These are phyloP conservation scores for Erebia ligea DNA, from an alignment of 2,888 invertebrate genomes.

Conservation along the genomic window DNA sequence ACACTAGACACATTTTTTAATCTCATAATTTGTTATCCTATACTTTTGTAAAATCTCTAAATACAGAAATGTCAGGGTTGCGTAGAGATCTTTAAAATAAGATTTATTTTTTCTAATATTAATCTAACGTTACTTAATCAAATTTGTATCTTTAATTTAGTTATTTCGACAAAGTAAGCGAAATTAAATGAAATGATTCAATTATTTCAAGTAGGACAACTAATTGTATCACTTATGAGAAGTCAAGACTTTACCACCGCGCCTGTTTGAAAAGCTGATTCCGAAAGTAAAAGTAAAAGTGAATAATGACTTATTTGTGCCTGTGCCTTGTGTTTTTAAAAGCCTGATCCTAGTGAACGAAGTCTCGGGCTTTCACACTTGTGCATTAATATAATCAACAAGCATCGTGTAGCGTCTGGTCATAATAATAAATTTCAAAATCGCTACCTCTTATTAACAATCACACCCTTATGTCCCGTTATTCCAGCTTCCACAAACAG, in stretches of 20 bases:
- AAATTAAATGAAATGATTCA: neutral
- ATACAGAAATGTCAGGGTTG: slow-evolving; percentile 37
- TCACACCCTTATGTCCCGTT: slow-evolving; percentile 38
- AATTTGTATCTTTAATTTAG: neutral
- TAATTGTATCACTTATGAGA: no score
- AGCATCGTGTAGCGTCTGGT: no score
- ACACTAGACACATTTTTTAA: slow-evolving; percentile 17
- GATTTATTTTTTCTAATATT: neutral
- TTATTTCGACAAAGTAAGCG: neutral
- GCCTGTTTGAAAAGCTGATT: no score
- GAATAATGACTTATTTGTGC: neutral
- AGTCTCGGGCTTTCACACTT: no score
- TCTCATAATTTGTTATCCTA: slow-evolving; percentile 26
- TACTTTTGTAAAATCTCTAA: slow-evolving; percentile 23
- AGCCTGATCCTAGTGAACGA: no score
- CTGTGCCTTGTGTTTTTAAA: no score
- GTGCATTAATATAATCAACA: no score
- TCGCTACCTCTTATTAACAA: slow-evolving; percentile 44
- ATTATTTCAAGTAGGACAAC: neutral
- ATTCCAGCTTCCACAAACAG: slow-evolving; percentile 50
- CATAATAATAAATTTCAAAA: slow-evolving; percentile 3
- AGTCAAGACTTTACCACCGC: no score
- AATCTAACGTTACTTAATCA: neutral
- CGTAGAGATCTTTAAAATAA: neutral
- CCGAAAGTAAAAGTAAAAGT: neutral